phyloP scores from a whole-genome alignment of 2,797 vertebrate species.

The Lithobates pipiens region DNA sequence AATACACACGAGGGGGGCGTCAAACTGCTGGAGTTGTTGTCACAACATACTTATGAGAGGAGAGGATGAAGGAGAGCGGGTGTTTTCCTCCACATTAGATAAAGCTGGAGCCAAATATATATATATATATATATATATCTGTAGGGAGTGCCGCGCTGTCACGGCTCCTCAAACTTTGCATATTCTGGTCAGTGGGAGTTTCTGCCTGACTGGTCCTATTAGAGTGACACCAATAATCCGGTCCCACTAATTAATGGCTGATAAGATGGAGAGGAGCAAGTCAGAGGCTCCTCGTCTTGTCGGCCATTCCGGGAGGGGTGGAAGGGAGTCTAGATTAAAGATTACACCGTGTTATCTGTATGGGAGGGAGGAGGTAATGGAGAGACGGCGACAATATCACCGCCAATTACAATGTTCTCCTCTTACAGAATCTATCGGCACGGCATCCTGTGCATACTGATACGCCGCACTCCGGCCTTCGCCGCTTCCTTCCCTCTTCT shows the following conservation, averaged over 20 bases:
- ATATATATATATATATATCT: no score
- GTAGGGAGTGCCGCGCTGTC: background rate
- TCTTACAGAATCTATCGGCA: background rate
- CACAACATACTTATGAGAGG: no score
- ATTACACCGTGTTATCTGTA: background rate
- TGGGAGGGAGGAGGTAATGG: background rate
- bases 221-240: slow-evolving; percentile 15
- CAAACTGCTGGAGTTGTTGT: no score
- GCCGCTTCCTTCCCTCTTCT: no score
- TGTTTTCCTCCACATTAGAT: no score
- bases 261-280: background rate
- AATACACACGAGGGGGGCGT: no score
- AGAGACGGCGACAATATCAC: background rate
- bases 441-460: background rate
- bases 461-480: no score
- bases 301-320: background rate
- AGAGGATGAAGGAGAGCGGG: no score
- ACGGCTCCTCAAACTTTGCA: background rate
- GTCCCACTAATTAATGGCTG: background rate
- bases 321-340: background rate
- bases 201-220: background rate
- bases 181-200: slow-evolving; percentile 6
- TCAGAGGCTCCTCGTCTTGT: background rate
- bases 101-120: no score
- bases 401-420: background rate